Base-by-base conservation (phyloP, 2,113 vertebrate genomes). In the Nothocercus nigrocapillus region DNA sequence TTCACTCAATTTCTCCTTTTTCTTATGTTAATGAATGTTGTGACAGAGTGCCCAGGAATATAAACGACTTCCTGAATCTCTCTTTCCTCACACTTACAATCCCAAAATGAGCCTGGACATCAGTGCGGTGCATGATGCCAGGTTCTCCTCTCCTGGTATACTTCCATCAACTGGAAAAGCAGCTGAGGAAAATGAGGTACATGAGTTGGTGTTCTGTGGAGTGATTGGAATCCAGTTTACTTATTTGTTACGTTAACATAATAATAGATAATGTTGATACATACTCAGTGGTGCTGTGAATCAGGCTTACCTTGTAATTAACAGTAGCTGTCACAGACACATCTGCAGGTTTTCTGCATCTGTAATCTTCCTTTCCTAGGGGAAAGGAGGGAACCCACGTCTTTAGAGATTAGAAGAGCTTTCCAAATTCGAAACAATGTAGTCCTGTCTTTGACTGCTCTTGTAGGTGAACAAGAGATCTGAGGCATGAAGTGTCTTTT, bases 71-170 rank as follows among this genome's bases (percentile, higher is more conserved):
- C 95, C 99, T 1, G 99, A 99, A 96, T 98, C 99, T 89, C 98
- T 99, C 13, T 99, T 99, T 91, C 99, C 99, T 68, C 99, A 99
- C 96, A 99, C 99, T 63, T 99, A 99, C 62, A 99, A 99, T 96
- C 99, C 99, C 83, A 99, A 99, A 98, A 99, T 99, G 99, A 99
- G 99, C 95, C 96, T 99, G 82, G 98, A 98, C 89, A 98, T 99
- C 91, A 99, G 99, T 82, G 97, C 99, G 58, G 96, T 98, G 32
- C 98, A 98, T 78, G 98, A 97, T 80, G 95, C 76, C 94, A 97
- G 97, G 58, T 96, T 97, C 11, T 97, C 96, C 63, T 95, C 96
- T 74, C 94, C 81, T 16, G 96, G 94, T 45, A 97, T 92, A 75
- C 70, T 77, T 25, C 56, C 58, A 19, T 89, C 97, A 45, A 69